Evolutionary conservation across 2,888 invertebrate genomes (phyloP).

Genomic region (Idaea aversata): DNA sequence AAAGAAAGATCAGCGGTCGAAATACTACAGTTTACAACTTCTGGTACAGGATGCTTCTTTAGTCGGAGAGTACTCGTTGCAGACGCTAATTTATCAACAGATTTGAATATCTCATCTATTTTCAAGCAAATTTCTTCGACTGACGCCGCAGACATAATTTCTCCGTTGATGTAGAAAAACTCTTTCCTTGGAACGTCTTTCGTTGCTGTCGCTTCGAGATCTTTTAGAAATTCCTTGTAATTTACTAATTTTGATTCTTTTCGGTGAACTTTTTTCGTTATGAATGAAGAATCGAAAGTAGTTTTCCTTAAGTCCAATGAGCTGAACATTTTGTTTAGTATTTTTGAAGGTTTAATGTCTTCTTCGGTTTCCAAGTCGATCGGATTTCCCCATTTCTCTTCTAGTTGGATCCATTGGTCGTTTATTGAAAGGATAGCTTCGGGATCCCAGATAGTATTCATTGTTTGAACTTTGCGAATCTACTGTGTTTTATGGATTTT

Average conservation of each 20-base stretch:
- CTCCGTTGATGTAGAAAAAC: slow-evolving; percentile 56
- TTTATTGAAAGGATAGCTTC: slow-evolving; percentile 60
- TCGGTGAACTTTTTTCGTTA: slow-evolving; percentile 54
- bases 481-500: neutral
- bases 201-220: slow-evolving; percentile 40
- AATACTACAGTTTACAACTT: slow-evolving; percentile 61
- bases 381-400: slow-evolving; percentile 64
- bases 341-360: slow-evolving; percentile 34
- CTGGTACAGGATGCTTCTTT: slow-evolving; percentile 43
- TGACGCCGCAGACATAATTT: slow-evolving; percentile 60
- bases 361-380: slow-evolving; percentile 66
- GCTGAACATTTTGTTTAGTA: slow-evolving; percentile 50
- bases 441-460: slow-evolving; percentile 33
- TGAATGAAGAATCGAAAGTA: slow-evolving; percentile 64
- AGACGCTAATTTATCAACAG: slow-evolving; percentile 60
- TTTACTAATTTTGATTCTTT: slow-evolving; percentile 48
- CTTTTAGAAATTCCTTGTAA: slow-evolving; percentile 59
- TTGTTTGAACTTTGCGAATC: neutral
- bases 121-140: slow-evolving; percentile 63
- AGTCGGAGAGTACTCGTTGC: slow-evolving; percentile 51
- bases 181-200: slow-evolving; percentile 40
- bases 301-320: slow-evolving; percentile 54
- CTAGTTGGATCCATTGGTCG: slow-evolving; percentile 64
- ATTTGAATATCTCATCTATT: slow-evolving; percentile 67
- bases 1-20: slow-evolving; percentile 58